Evolutionary conservation across 2,888 invertebrate species (phyloP).

Genomic region (Eupithecia vulgata): DNA sequence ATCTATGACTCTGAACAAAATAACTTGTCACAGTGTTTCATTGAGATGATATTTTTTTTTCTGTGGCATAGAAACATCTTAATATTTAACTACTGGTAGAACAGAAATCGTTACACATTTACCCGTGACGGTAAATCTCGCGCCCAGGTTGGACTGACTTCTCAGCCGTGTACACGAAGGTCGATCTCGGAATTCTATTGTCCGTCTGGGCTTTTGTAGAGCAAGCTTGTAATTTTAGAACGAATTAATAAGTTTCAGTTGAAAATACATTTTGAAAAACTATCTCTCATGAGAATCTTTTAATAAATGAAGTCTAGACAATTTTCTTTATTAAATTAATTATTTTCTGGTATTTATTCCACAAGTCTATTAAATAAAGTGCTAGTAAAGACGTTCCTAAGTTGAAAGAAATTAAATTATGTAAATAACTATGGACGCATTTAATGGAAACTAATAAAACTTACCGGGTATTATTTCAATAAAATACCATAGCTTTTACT

Average conservation of each 20-base stretch:
- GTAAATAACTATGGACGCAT: not conserved
- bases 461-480: slow-evolving; percentile 5
- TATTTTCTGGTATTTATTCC: not conserved
- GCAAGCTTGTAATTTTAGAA: slow-evolving; percentile 7
- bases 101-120: not conserved
- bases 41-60: not conserved
- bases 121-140: not conserved
- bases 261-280: not conserved
- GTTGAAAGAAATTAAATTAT: not conserved
- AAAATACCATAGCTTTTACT: slow-evolving; percentile 20
- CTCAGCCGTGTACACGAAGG: not conserved
- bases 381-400: not conserved
- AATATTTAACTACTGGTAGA: not conserved
- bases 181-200: slow-evolving; percentile 3
- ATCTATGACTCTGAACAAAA: not conserved
- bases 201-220: slow-evolving; percentile 1
- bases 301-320: not conserved
- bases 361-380: not conserved
- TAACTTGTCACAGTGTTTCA: not conserved
- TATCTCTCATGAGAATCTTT: not conserved
- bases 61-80: not conserved
- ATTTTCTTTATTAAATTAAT: not conserved
- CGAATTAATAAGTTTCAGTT: not conserved
- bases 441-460: slow-evolving; percentile 1
- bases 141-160: not conserved